Percentiles rank a stretch among this genome's conserved stretches.
Conservation (phyloP, 92 coral and sea anemone species). For the Epizoanthus scotinus region DNA sequence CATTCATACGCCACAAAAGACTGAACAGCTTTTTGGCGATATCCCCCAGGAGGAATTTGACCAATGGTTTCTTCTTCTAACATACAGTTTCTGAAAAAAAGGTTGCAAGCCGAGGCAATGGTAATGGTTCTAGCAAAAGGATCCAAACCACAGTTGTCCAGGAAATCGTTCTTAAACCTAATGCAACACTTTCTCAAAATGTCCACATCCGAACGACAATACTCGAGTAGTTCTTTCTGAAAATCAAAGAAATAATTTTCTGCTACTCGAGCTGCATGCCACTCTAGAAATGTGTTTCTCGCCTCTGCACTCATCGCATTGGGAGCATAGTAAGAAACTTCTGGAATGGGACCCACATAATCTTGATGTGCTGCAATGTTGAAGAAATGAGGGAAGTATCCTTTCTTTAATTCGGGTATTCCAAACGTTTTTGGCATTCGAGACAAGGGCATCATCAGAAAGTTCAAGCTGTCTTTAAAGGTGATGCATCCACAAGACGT, state of each 20-base stretch:
- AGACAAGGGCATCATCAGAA: slow-evolving; percentile 19
- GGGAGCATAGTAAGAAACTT: background rate
- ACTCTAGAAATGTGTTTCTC: background rate
- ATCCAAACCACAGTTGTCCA: background rate
- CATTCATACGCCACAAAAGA: background rate
- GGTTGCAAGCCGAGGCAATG: slow-evolving; percentile 10
- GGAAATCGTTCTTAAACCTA: background rate
- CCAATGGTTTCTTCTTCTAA: background rate
- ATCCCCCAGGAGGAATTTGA: slow-evolving; percentile 24
- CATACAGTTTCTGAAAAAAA: background rate
- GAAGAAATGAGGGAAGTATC: slow-evolving; percentile 3
- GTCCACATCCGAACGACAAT: slow-evolving; percentile 26
- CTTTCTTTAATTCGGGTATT: background rate
- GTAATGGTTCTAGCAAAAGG: slow-evolving; percentile 4
- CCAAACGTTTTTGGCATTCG: slow-evolving; percentile 27
- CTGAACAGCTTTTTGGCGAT: background rate
- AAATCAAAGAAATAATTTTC: slow-evolving; percentile 17
- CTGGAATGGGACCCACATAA: background rate
- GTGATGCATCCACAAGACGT: slow-evolving; percentile 5
- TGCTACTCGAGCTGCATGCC: background rate
- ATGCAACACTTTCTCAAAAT: slow-evolving; percentile 29
- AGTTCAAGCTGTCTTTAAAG: background rate
- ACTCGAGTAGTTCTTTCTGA: background rate
- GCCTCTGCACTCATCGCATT: background rate
- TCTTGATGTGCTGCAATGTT: background rate